Evolutionary conservation across 2,888 invertebrate genomes (phyloP), one percentile per base, ranked within the genome.

Genomic region (Timandra comae): DNA sequence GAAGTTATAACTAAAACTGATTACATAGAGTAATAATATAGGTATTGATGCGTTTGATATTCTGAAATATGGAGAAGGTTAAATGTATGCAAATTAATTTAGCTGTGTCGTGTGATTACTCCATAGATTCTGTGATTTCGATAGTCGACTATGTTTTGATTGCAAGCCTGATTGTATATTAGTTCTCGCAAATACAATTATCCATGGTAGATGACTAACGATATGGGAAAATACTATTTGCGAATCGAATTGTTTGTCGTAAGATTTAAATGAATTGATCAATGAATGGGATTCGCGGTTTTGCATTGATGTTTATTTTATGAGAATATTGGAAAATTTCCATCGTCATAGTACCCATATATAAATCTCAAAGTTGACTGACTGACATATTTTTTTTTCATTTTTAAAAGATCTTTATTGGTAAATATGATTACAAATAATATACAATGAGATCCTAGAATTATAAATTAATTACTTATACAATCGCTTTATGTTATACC

Each of bases 181-280:
- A 35, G 32, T 37, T 43, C 30, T 39, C 32, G 43, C 27, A 38
- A 43, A 34, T 26, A 12, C 32, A 29, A 40, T 43, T 37, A 38
- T 32, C 16, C 30, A 31, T 38, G 40, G 43, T 21, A n/a, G 3
- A 36, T 35, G 33, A 32, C 32, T 28, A 24, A 27, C 29, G 35
- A 27, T 38, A 37, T 36, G 33, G 36, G 37, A 38, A 45, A 40
- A 42, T 33, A 9, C 11, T 20, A 13, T 26, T 25, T 29, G 13
- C 8, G n/a, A 22, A 12, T 7, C 9, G 16, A 24, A 30, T 23
- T 16, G 16, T 16, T 16, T 30, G 13, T 21, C 9, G 9, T 21
- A 26, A 16, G 3, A 16, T 5, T 4, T 16, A 16, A 6, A 16
- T 16, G 6, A 3, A 16, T 16, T 16, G n/a, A 16, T 16, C 6